phyloP scores from a whole-genome alignment of 53 echinoderm and acorn worm genomes.

The Hippasteria phrygiana region DNA sequence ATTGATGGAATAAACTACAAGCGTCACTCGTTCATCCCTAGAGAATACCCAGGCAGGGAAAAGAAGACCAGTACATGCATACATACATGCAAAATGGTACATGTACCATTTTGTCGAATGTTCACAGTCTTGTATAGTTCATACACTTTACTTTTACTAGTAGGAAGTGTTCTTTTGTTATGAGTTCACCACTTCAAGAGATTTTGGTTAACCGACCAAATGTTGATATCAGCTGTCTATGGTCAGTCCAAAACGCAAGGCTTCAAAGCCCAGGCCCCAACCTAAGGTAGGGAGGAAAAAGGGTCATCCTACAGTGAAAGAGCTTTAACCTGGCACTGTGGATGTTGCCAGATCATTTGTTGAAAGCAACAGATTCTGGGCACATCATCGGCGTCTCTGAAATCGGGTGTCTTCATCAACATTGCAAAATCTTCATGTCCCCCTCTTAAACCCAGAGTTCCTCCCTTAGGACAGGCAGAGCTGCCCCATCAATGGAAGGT shows the following conservation, averaged over 20 bases:
- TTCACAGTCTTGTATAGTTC: no score
- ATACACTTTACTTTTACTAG: neutral
- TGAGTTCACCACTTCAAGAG: neutral
- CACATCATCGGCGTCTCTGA: constrained; percentile 7
- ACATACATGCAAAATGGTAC: no score
- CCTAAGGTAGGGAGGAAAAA: neutral
- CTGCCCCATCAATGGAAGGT: no score
- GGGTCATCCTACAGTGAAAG: neutral
- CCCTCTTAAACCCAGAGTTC: no score
- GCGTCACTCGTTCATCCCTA: neutral
- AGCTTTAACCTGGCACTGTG: neutral
- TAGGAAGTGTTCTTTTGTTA: neutral
- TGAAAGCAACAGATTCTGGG: neutral
- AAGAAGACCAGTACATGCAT: no score
- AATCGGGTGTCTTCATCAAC: no score
- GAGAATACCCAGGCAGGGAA: neutral
- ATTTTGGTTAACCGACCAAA: neutral
- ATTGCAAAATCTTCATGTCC: no score
- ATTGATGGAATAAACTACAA: no score
- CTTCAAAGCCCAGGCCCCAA: neutral
- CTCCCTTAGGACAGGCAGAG: no score
- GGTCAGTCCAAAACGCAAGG: neutral
- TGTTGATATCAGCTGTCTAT: neutral
- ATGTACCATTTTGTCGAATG: no score
- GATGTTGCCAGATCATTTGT: neutral